Base-by-base conservation (phyloP, 2,797 vertebrate genomes). In the Onychomys torridus region DNA sequence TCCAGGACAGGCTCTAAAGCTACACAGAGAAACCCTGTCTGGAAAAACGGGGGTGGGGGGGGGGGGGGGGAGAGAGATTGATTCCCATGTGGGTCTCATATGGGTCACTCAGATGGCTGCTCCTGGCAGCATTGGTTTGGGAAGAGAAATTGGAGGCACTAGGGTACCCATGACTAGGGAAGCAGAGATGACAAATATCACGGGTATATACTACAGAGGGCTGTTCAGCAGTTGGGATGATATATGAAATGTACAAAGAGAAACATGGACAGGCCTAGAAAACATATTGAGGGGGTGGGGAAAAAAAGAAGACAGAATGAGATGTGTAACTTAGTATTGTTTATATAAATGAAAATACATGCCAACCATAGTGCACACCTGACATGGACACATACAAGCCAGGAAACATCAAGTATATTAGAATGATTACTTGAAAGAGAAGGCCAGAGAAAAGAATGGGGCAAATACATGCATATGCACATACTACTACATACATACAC, bases 281-380 rank as follows among this genome's bases (percentile, higher is more conserved):
- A 96, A 63, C 27, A 40, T 52, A 73, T 10, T 55, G n/a, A 46
- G 27, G 76, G 76, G 21, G 40, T 84, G 59, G 49, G 13, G 13
- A 55, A 40, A 78, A 82, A 43, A 81, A 9, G 49, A 49, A 75
- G 77, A 73, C 34, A n/a, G 1, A 5, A 27, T 46, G 27, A 95
- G 75, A 49, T 69, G 9, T 37, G 8, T 67, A 49, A 67, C 29
- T n/a, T 11, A 67, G 6, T 27, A 61, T 25, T 81, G 40, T 11
- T 46, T 65, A 71, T 86, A 61, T 78, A 78, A 87, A 61, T 90
- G n/a, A 57, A 97, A 91, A 55, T 90, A 37, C 5, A 52, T 16
- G 40, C 32, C 92, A 75, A 86, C 29, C n/a, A 81, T 43, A 37
- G 16, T 57, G 34, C 14, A 88, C 11, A 75, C n/a, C 71, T 25